A percentile compares a stretch with the other conserved stretches of the same genome.
These are phyloP conservation scores for Coptotermes formosanus DNA, from an alignment of 1,140 invertebrate genomes.

Conservation along the genomic window DNA sequence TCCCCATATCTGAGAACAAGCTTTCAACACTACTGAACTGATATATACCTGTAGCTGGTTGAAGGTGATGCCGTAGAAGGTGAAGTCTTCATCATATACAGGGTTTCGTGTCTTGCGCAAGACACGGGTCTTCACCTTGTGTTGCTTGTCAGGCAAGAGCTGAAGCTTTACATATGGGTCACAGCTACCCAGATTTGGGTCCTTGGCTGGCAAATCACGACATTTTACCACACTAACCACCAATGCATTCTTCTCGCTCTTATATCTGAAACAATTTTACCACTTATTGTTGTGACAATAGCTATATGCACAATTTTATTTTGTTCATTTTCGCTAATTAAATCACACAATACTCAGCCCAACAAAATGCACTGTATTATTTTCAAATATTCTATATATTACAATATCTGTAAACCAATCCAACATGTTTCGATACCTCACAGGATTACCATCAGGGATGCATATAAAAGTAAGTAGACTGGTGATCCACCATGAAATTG, in stretches of 20 bases:
- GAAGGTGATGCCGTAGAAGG: constrained; percentile 87
- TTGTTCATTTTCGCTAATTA: too few species aligned
- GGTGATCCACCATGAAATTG: too few species aligned
- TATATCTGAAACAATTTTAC: constrained; percentile 7
- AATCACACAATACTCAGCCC: too few species aligned
- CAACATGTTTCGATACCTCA: too few species aligned
- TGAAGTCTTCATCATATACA: constrained; percentile 95
- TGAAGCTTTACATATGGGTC: constrained; percentile 96
- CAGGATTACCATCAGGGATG: too few species aligned
- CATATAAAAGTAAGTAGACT: too few species aligned
- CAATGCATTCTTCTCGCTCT: constrained; percentile 62
- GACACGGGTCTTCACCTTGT: constrained; percentile 92
- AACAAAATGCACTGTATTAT: too few species aligned
- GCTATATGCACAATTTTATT: too few species aligned
- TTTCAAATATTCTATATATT: too few species aligned
- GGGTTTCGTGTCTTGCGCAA: constrained; percentile 89
- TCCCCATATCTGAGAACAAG: too few species aligned
- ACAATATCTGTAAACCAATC: too few species aligned
- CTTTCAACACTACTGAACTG: neutral
- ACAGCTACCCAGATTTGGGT: constrained; percentile 62
- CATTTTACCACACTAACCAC: constrained; percentile 89
- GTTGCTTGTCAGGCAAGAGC: constrained; percentile 89
- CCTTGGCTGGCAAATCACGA: constrained; percentile 76
- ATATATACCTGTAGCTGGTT: constrained; percentile 68
- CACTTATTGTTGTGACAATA: too few species aligned